Conservation (phyloP, 2,888 invertebrate species). For the Pheosia tremula region DNA sequence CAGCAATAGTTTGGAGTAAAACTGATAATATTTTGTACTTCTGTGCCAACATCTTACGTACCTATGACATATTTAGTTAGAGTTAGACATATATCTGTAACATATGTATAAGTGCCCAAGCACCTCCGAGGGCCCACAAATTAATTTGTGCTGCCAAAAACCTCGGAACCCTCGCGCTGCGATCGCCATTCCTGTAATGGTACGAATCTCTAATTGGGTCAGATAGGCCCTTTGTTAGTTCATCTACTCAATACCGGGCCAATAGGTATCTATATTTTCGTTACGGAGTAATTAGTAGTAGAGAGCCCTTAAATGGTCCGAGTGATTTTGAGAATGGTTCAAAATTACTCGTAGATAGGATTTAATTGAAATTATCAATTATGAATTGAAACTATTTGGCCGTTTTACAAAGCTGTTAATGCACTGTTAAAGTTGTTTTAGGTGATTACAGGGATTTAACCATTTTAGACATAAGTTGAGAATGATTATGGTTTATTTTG, state of each 20-base stretch:
- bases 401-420: too few species aligned
- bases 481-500: too few species aligned
- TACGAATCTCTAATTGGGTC: conserved; percentile 33
- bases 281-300: conserved; percentile 41
- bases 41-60: too few species aligned
- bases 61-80: too few species aligned
- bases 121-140: conserved; percentile 15
- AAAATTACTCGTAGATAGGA: neutral
- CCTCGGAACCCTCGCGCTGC: conserved; percentile 18
- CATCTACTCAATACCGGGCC: conserved; percentile 21
- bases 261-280: conserved; percentile 28
- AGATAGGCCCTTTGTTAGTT: conserved; percentile 19
- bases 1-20: too few species aligned
- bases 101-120: neutral
- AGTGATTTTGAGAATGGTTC: conserved; percentile 10
- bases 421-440: too few species aligned
- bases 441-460: too few species aligned
- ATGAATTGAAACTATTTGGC: too few species aligned
- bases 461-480: too few species aligned
- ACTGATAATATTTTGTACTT: too few species aligned
- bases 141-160: conserved; percentile 31
- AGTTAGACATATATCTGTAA: neutral
- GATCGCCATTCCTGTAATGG: conserved; percentile 18
- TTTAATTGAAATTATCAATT: neutral
- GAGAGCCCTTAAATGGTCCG: conserved; percentile 18